These are phyloP conservation scores for Tinea pellionella DNA, from an alignment of 2,888 invertebrate genomes.

Conservation along the genomic window DNA sequence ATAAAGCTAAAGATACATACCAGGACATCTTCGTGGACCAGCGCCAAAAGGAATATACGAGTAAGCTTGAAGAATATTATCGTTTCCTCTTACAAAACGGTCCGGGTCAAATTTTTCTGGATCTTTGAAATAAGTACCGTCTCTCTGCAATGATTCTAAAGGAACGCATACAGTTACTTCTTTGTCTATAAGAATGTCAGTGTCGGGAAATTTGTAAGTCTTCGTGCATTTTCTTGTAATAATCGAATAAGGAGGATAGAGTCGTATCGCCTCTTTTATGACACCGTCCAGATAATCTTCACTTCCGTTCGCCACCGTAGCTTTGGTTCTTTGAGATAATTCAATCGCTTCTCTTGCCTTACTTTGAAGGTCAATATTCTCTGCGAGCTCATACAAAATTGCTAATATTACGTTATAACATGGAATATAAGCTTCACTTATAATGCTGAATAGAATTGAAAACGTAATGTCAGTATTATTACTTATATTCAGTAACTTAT, in stretches of 20 bases:
- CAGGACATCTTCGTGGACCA: constrained; percentile 32
- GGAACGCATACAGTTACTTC: constrained; percentile 48
- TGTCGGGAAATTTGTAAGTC: constrained; percentile 42
- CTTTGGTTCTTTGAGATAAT: not conserved
- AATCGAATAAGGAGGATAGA: constrained; percentile 50
- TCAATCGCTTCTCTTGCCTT: constrained; percentile 28
- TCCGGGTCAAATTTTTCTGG: constrained; percentile 44
- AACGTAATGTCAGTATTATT: constrained; percentile 36
- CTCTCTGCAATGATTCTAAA: constrained; percentile 45
- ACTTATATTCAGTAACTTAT: constrained; percentile 24
- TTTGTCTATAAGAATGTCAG: constrained; percentile 41
- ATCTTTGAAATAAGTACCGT: constrained; percentile 39
- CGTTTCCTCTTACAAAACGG: constrained; percentile 39
- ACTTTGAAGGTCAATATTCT: constrained; percentile 36
- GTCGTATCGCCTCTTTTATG: constrained; percentile 50
- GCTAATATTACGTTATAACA: constrained; percentile 43
- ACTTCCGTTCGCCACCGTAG: constrained; percentile 22
- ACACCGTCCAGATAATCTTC: constrained; percentile 41
- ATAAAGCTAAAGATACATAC: constrained; percentile 1
- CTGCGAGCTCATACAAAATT: constrained; percentile 45
- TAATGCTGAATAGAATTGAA: constrained; percentile 39
- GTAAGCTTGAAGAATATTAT: constrained; percentile 30
- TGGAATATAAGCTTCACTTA: constrained; percentile 54
- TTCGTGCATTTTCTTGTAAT: constrained; percentile 49
- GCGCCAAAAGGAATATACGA: constrained; percentile 55